Conservation (phyloP, 2,797 vertebrate genomes). For the Acanthornis magna region DNA sequence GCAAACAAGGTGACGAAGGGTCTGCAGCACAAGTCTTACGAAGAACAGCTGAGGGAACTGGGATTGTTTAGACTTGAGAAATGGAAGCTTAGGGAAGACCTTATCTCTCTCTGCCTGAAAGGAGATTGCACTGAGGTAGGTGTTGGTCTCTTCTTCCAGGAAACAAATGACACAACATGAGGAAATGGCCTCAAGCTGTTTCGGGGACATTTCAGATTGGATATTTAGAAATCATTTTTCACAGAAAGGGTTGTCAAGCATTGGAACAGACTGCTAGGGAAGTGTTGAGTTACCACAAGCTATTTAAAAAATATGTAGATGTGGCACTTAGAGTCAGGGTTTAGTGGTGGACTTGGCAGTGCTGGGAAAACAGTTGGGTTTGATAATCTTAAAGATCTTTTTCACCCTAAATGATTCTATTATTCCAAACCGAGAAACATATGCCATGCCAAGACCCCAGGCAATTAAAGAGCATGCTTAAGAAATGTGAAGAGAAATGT, state of each 20-base stretch:
- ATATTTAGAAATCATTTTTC: neutral
- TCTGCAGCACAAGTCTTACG: neutral
- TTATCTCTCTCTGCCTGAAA: neutral
- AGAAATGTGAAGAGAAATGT: neutral
- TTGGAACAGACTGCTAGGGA: neutral
- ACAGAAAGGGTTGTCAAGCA: neutral
- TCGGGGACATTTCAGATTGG: neutral
- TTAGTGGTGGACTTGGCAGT: neutral
- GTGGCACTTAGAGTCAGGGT: neutral
- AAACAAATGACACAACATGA: neutral
- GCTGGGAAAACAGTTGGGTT: neutral
- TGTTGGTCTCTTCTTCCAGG: too few species aligned
- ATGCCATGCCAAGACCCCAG: neutral
- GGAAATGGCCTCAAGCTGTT: neutral
- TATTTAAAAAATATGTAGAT: rapidly evolving
- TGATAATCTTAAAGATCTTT: neutral
- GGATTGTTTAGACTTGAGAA: neutral
- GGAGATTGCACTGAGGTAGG: neutral
- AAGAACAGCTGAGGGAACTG: neutral
- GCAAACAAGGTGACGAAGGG: neutral
- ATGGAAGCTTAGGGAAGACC: neutral
- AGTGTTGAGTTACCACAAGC: neutral
- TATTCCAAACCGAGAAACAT: neutral
- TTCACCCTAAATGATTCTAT: neutral
- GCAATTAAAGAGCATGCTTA: neutral